Base-by-base conservation (phyloP, 2,888 invertebrate genomes). In the Meandrusa payeni region DNA sequence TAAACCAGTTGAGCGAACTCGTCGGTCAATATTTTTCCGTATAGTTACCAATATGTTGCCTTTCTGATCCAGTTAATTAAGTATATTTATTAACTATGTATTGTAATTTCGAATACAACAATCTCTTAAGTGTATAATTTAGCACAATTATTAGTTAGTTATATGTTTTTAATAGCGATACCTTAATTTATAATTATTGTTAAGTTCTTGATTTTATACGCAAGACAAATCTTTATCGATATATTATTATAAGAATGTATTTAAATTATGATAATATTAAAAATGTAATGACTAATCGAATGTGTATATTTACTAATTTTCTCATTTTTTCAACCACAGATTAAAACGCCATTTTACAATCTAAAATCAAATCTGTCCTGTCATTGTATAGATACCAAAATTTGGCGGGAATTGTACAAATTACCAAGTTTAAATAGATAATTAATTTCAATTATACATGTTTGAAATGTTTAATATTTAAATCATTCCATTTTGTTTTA, bases 141-240 rank as follows among this genome's bases (percentile, higher is more conserved):
- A 29, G 42, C 42, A 42, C 42, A 42, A 42, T 37, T 36, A 19
- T 32, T 32, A 32, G 20, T 23, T 34, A 20, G 23, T 29, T 29
- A 23, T 4, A 5, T 23, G 7, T 10, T 39, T 22, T 28, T 20
- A 33, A 22, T 22, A 13, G 13, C 9, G 10, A 20, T 20, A 32
- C 7, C 9, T 19, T 29, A 23, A 39, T 29, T 15, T 23, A 15
- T n/a, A 24, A 15, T 31, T 11, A 33, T 15, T 34, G 12, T 3
- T 31, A 22, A 33, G 19, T 9, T 19, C n/a, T 32, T 41, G 7
- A 26, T 33, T 31, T 29, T 31, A 22, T 29, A 27, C 5, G 7
- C 23, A 11, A 39, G 29, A 22, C 22, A 23, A 23, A 7, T 23
- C 13, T 31, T 15, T 29, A 7, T 7, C 15, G 2, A 31, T 31